A percentile compares a stretch with the other conserved stretches of the same genome.
Evolutionary conservation across 2,113 vertebrate species (phyloP).

Genomic region (Erythrocercus mccallii): DNA sequence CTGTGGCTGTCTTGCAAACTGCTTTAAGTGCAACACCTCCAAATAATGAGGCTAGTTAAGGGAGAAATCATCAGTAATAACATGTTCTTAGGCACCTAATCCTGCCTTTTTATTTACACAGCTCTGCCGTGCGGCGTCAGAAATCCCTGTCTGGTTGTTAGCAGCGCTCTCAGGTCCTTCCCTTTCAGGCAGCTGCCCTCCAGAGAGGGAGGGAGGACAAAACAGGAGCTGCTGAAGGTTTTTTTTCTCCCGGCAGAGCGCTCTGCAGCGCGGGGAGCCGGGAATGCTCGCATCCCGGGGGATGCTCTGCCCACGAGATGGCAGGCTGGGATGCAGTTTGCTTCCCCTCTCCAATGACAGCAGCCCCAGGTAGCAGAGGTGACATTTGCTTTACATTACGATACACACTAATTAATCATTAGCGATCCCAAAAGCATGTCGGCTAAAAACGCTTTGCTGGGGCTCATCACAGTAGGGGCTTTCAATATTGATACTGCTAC

Average conservation of each 20-base stretch:
- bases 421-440: constrained; percentile 92
- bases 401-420: constrained; percentile 99
- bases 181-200: not conserved
- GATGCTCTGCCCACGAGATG: constrained; percentile 84
- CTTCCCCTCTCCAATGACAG: constrained; percentile 79
- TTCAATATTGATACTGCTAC: constrained; percentile 84
- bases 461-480: constrained; percentile 86
- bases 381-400: constrained; percentile 98
- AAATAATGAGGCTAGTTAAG: not conserved
- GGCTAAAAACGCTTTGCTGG: constrained; percentile 87
- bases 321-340: constrained; percentile 83
- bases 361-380: constrained; percentile 89
- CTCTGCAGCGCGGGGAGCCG: not conserved
- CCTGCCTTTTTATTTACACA: not conserved
- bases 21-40: not conserved
- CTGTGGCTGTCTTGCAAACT: not conserved
- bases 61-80: not conserved
- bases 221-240: not conserved
- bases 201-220: not conserved
- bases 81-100: not conserved
- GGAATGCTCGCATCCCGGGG: not conserved
- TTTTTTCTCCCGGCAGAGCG: not conserved
- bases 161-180: not conserved
- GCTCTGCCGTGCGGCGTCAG: accelerated
- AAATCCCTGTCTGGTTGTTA: not conserved